A percentile compares a stretch with the other conserved stretches of the same genome.
phyloP scores from a whole-genome alignment of 2,797 vertebrate genomes.

The Calcarius lapponicus region DNA sequence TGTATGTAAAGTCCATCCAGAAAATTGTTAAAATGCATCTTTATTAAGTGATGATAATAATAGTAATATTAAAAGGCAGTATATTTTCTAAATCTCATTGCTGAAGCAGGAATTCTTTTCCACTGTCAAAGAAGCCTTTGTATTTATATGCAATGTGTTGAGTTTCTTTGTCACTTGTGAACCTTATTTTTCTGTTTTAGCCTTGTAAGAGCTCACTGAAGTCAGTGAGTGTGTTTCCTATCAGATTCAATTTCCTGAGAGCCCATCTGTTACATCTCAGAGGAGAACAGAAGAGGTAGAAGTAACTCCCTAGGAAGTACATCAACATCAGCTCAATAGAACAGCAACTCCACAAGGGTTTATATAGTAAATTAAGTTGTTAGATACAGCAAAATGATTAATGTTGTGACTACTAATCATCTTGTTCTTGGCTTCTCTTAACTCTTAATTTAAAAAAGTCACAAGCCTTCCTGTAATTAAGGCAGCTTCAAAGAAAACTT shows the following conservation, averaged over 20 bases:
- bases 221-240: background rate
- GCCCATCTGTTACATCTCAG: background rate
- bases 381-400: background rate
- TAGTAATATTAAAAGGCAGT: background rate
- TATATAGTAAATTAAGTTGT: background rate
- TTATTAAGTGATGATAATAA: background rate
- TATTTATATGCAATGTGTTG: background rate
- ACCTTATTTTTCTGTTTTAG: background rate
- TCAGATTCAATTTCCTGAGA: slow-evolving; percentile 8
- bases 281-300: background rate
- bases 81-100: background rate
- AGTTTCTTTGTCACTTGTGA: slow-evolving; percentile 17
- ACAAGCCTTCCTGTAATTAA: background rate
- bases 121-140: background rate
- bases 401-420: slow-evolving; percentile 1
- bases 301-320: background rate
- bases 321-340: background rate
- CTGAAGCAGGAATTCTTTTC: background rate
- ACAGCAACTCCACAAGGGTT: background rate
- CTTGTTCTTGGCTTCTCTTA: slow-evolving; percentile 9
- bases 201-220: background rate
- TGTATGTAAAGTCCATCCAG: background rate
- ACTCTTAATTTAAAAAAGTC: background rate
- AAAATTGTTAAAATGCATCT: background rate
- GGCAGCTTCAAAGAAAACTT: background rate